Evolutionary conservation across 2,113 vertebrate genomes (phyloP).

Genomic region (Helogale parvula): DNA sequence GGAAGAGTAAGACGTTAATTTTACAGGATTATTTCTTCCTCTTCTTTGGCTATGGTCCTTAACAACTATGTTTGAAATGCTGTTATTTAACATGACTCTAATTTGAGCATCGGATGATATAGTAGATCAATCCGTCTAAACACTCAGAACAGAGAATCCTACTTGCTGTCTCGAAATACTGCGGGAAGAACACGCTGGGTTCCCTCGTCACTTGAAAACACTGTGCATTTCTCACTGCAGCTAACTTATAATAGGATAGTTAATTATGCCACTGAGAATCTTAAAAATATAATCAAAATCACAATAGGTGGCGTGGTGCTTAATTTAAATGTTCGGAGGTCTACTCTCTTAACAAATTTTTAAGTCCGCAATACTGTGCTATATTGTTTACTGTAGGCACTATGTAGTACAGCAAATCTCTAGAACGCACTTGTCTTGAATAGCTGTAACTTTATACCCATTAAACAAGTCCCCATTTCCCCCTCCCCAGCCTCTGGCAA

Average conservation of each 20-base stretch:
- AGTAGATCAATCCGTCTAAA: background rate
- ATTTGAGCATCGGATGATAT: background rate
- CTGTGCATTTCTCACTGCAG: background rate
- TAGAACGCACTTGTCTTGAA: background rate
- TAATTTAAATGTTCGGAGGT: constrained; percentile 20
- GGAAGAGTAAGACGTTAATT: background rate
- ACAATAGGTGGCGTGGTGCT: background rate
- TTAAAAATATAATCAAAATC: constrained; percentile 45
- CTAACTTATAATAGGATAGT: background rate
- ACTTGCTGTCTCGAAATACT: background rate
- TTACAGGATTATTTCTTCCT: background rate
- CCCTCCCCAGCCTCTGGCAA: background rate
- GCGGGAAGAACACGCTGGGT: background rate
- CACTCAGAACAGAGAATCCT: background rate
- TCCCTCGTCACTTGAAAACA: background rate
- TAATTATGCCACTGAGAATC: constrained; percentile 25
- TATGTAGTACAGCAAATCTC: background rate
- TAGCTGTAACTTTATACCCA: background rate
- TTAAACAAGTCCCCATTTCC: background rate
- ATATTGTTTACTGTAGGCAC: background rate
- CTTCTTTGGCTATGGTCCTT: background rate
- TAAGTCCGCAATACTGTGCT: background rate
- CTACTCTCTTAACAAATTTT: background rate
- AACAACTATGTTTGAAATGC: background rate
- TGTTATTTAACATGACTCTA: background rate